Evolutionary conservation across 37 sponge, comb jelly and placozoan species (phyloP).

Genomic region (Halisarca cf. caerulea): DNA sequence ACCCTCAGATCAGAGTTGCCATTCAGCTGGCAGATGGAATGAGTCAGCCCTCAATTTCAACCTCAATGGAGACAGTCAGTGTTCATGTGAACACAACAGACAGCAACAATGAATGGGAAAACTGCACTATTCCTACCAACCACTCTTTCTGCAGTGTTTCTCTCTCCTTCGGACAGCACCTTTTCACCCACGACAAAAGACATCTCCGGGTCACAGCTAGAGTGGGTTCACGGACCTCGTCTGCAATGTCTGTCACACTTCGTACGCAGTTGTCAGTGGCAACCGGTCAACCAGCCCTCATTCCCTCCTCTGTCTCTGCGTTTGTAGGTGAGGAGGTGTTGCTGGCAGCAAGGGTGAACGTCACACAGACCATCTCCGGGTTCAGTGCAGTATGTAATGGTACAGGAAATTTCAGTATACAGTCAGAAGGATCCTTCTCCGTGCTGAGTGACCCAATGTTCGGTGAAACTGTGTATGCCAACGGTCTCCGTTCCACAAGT

Average conservation of each 20-base stretch:
- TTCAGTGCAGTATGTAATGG: background rate
- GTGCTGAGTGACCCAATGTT: background rate
- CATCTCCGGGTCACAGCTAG: background rate
- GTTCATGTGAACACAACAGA: background rate
- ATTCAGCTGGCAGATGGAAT: background rate
- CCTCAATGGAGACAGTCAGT: background rate
- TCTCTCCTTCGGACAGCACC: background rate
- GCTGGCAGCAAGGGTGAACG: background rate
- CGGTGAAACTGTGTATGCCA: background rate
- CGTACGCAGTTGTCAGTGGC: background rate
- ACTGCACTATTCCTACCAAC: background rate
- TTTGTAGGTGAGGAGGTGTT: background rate
- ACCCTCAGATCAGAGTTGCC: background rate
- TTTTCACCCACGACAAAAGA: background rate
- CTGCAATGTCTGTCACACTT: background rate
- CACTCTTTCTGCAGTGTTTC: background rate
- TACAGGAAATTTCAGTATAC: background rate
- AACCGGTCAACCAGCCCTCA: background rate
- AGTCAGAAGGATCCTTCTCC: conserved; percentile 11
- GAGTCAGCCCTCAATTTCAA: background rate
- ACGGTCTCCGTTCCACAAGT: background rate
- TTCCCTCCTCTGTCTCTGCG: background rate
- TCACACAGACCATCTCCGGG: background rate
- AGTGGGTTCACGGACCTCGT: background rate
- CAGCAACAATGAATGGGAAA: background rate